Percentiles rank a stretch among this genome's conserved stretches.
phyloP scores from a whole-genome alignment of 2,888 invertebrate genomes.

The Epirrhoe alternata region DNA sequence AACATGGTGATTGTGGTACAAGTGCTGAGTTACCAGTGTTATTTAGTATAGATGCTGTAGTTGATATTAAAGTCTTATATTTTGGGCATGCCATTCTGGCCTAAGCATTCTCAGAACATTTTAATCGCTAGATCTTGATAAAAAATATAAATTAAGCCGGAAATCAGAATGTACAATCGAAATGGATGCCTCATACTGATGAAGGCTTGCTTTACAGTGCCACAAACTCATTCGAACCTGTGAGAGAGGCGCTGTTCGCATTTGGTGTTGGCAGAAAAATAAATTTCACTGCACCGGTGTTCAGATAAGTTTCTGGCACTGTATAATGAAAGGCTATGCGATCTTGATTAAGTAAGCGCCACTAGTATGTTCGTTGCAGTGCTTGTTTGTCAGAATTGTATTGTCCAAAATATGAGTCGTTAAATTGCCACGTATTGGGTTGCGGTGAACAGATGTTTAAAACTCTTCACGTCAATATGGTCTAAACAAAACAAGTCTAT shows the following conservation, averaged over 20 bases:
- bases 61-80: slow-evolving; percentile 5
- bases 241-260: too few relatives aligned
- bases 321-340: neutral
- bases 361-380: neutral
- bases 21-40: slow-evolving; percentile 22
- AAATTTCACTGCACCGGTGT: too few relatives aligned
- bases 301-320: too few relatives aligned
- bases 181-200: too few relatives aligned
- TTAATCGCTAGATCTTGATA: neutral
- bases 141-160: neutral
- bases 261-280: too few relatives aligned
- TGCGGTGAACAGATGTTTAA: neutral
- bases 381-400: neutral
- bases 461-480: too few relatives aligned
- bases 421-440: neutral
- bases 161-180: too few relatives aligned
- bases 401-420: neutral
- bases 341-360: neutral
- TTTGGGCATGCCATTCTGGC: slow-evolving; percentile 11
- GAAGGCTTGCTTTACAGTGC: too few relatives aligned
- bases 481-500: too few relatives aligned
- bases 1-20: slow-evolving; percentile 6
- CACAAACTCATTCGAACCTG: too few relatives aligned
- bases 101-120: neutral
- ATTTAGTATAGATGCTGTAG: slow-evolving; percentile 12